Base-by-base conservation (phyloP, 2,888 invertebrate species). In the Leucoma salicis region DNA sequence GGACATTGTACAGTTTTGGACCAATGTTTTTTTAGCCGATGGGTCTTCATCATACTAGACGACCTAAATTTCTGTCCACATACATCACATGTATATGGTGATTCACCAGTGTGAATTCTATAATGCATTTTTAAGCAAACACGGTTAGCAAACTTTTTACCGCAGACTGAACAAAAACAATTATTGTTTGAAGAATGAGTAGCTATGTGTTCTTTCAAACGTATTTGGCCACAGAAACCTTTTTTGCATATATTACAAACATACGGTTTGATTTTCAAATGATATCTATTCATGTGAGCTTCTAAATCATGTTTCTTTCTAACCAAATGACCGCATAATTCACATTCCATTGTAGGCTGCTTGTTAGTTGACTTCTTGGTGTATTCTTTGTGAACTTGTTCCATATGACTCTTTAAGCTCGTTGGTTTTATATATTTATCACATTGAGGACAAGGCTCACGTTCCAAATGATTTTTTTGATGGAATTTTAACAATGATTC, bases 111-210 rank as follows among this genome's bases (percentile, higher is more conserved):
- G 31, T 77, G 77, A 18, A 70, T 55, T 27, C 74, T 57, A 3
- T 66, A 48, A 42, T 78, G 77, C 69, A 74, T 70, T 41, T 71
- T 69, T 0, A 78, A 39, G 40, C 72, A 73, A 0, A 69, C 71
- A 24, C 63, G 66, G 35, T 73, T 74, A 0, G 72, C 72, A 48
- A 74, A 73, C 31, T 67, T 73, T 31, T 73, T 74, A 0, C 57
- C 57, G 25, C 74, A 75, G 0, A 56, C 46, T 0, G 65, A 35
- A 41, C 74, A 74, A 29, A 43, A 65, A 21, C 66, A 70, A n/a
- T 42, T 38, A 24, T 66, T 62, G 2, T 59, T 46, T 0, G 41
- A 45, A 0, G 63, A 54, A 18, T 75, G 74, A 0, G 67, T 73
- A 10, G 57, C 34, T 14, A 63, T 33, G 13, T 74, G 74, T 14